A percentile compares a stretch with the other conserved stretches of the same genome.
Evolutionary conservation across 2,113 vertebrate genomes (phyloP).

Genomic region (Polypterus bichir): DNA sequence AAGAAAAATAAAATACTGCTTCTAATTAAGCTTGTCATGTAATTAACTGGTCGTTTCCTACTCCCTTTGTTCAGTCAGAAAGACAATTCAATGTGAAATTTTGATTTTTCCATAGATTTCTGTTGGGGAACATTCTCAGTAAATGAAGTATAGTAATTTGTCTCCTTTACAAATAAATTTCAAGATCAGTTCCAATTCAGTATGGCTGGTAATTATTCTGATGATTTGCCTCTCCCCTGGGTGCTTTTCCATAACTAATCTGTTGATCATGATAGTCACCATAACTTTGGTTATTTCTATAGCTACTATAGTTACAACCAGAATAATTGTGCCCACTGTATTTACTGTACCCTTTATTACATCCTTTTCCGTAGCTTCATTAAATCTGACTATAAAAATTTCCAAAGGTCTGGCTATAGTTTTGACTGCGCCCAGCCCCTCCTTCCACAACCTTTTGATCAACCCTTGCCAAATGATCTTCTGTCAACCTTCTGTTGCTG

Average conservation of each 20-base stretch:
- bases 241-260: slow-evolving; percentile 73
- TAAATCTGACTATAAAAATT: slow-evolving; percentile 80
- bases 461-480: slow-evolving; percentile 49
- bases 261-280: slow-evolving; percentile 79
- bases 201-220: slow-evolving; percentile 88
- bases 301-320: slow-evolving; percentile 73
- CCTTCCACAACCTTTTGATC: slow-evolving; percentile 61
- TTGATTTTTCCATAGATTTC: no score
- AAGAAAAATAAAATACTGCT: no score
- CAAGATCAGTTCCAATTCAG: slow-evolving; percentile 35
- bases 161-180: slow-evolving; percentile 4
- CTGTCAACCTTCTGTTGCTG: slow-evolving; percentile 59
- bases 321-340: slow-evolving; percentile 80
- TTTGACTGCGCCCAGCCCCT: slow-evolving; percentile 70
- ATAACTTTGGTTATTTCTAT: slow-evolving; percentile 74
- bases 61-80: no score
- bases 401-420: slow-evolving; percentile 76
- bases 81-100: no score
- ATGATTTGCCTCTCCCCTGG: slow-evolving; percentile 72
- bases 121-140: no score
- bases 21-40: no score
- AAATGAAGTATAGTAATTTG: no score
- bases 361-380: slow-evolving; percentile 70
- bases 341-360: slow-evolving; percentile 71
- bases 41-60: no score